Base-by-base conservation (phyloP, 1,140 invertebrate species). In the Branchinecta lynchi region DNA sequence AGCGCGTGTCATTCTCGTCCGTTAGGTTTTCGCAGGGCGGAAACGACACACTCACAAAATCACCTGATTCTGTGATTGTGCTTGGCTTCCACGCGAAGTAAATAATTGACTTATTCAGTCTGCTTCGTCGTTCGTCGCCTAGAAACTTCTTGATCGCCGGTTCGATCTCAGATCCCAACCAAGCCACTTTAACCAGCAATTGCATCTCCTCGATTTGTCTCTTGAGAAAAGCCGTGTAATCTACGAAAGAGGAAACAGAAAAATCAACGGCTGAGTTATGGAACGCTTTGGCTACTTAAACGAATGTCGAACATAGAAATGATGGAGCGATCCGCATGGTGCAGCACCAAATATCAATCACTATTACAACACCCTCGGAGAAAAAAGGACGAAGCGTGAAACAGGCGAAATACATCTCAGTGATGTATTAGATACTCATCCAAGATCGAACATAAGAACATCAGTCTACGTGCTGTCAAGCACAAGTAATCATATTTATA, bases 21-120 rank as follows among this genome's bases (percentile, higher is more conserved):
- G 65, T 44, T 44, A 72, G 20, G 43, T 73, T 71, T 65, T 75
- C 72, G 68, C 77, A 79, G 6, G 70, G 70, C 6, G 74, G 82
- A 78, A 78, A 84, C 74, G 46, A 86, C 78, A 79, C 74, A 60
- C 77, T 77, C 12, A 77, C 78, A 69, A 77, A 79, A 65, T 79
- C 44, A n/a, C 75, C 73, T 15, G 73, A 70, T 0, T 76, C 72
- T 0, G 79, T 79, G 7, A 89, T 74, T n/a, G 79, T 78, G 68
- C 84, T 86, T 0, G 88, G 88, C 3, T 81, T 82, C 83, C 85
- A 88, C 73, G 83, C 82, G 65, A 89, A 80, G 66, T 89, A 82
- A 5, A 89, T 75, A 51, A 87, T 74, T 20, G 82, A 84, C 44
- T 79, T 78, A 43, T 73, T 74, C 10, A 70, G 65, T n/a, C 74